phyloP scores from a whole-genome alignment of 2,797 vertebrate genomes.

The Calcarius lapponicus region DNA sequence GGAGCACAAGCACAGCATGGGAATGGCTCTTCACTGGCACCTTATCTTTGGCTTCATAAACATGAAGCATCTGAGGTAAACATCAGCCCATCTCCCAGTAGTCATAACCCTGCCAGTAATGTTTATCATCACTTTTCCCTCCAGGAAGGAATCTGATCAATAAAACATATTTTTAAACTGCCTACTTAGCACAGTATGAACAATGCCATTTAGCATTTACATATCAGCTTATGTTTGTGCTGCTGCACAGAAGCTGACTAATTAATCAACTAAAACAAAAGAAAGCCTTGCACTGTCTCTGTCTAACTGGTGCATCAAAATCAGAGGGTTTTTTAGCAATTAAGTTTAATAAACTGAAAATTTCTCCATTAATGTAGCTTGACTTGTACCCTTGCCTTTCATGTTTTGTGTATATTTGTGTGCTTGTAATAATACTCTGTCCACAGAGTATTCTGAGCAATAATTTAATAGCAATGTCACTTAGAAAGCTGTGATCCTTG shows the following conservation, averaged over 20 bases:
- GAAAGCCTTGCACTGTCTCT: neutral
- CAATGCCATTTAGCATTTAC: constrained; percentile 8
- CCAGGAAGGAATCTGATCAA: constrained; percentile 30
- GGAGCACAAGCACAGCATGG: neutral
- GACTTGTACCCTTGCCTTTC: neutral
- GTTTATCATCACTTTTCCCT: constrained; percentile 1
- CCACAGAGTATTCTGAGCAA: neutral
- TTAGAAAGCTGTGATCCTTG: neutral
- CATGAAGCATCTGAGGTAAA: neutral
- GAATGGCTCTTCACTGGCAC: neutral
- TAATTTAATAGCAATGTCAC: neutral
- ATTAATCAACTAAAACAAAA: constrained; percentile 37
- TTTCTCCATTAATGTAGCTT: neutral
- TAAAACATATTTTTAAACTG: constrained; percentile 50
- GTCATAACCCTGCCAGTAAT: neutral
- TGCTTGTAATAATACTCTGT: neutral
- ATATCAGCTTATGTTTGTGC: neutral
- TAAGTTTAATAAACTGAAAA: neutral
- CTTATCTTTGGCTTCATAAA: neutral
- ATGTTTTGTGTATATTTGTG: neutral
- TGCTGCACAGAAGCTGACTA: neutral
- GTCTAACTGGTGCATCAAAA: neutral
- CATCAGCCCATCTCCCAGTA: neutral
- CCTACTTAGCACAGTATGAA: constrained; percentile 25
- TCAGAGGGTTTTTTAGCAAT: neutral